Percentiles rank a stretch among this genome's conserved stretches.
These are phyloP conservation scores for Riparia riparia DNA, from an alignment of 2,113 vertebrate genomes.

Conservation along the genomic window DNA sequence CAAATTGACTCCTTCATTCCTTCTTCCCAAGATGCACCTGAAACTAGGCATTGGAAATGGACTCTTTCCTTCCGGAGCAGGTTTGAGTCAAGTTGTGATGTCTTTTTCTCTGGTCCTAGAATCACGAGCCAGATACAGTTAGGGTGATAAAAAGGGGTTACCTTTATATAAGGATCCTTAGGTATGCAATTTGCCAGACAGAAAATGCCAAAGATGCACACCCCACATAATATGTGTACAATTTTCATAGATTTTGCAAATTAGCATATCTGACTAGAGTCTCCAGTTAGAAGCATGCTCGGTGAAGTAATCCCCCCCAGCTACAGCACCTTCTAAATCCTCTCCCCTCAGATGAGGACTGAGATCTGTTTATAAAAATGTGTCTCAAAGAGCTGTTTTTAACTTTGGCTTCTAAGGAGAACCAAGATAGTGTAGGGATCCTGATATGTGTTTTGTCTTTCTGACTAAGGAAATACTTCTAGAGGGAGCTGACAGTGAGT, in stretches of 20 bases:
- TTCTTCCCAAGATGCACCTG: neutral
- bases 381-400: neutral
- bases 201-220: rapidly evolving
- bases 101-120: neutral
- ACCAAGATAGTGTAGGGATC: rapidly evolving
- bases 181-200: rapidly evolving
- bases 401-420: neutral
- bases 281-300: neutral
- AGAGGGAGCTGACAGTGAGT: neutral
- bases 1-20: neutral
- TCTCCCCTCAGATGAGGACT: neutral
- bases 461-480: neutral
- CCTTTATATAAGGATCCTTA: neutral
- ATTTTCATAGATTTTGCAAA: neutral
- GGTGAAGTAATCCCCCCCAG: neutral
- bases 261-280: neutral
- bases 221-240: rapidly evolving
- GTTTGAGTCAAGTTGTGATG: neutral
- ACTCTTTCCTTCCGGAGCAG: neutral
- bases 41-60: neutral
- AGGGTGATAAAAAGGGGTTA: neutral
- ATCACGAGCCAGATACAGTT: rapidly evolving
- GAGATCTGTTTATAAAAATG: neutral
- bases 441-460: neutral
- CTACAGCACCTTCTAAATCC: neutral